Conservation (phyloP, 2,113 vertebrate genomes). For the Peromyscus californicus region DNA sequence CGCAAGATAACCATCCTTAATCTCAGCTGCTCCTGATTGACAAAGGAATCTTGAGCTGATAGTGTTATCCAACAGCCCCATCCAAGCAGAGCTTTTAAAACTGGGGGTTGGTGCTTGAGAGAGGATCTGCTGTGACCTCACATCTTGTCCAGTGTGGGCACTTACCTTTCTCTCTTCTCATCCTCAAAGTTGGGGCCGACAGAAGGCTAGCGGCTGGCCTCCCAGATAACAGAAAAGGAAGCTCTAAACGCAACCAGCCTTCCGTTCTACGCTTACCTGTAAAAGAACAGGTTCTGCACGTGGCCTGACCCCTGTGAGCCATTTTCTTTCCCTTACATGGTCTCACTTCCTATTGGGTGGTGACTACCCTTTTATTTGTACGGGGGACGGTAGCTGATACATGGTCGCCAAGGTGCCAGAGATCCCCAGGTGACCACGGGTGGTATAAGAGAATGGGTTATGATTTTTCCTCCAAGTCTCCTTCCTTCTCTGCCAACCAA, state of each 20-base stretch:
- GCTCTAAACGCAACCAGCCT: constrained; percentile 39
- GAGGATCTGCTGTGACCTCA: constrained; percentile 80
- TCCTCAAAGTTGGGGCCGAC: constrained; percentile 56
- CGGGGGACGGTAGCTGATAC: constrained; percentile 66
- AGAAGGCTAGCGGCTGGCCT: constrained; percentile 73
- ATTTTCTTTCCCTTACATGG: constrained; percentile 50
- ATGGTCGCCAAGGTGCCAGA: constrained; percentile 77
- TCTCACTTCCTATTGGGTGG: constrained; percentile 59
- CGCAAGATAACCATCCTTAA: constrained; percentile 65
- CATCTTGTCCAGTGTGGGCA: constrained; percentile 75
- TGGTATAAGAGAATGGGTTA: constrained; percentile 62
- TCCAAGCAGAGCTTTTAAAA: constrained; percentile 77
- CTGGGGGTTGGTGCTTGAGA: constrained; percentile 80
- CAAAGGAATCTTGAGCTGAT: constrained; percentile 81
- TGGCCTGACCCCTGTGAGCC: constrained; percentile 35
- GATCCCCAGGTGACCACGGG: constrained; percentile 55
- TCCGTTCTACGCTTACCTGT: constrained; percentile 54
- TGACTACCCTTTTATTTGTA: constrained; percentile 61
- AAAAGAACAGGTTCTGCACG: constrained; percentile 58
- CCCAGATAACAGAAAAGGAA: constrained; percentile 36
- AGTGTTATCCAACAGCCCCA: constrained; percentile 67
- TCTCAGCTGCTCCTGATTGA: constrained; percentile 73
- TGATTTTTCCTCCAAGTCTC: constrained; percentile 44
- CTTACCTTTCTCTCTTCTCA: constrained; percentile 73
- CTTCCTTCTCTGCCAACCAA: constrained; percentile 48